A percentile compares a stretch with the other conserved stretches of the same genome.
These are phyloP conservation scores for Drosophila peninsularis DNA, from an alignment of 2,888 invertebrate species.

Conservation along the genomic window DNA sequence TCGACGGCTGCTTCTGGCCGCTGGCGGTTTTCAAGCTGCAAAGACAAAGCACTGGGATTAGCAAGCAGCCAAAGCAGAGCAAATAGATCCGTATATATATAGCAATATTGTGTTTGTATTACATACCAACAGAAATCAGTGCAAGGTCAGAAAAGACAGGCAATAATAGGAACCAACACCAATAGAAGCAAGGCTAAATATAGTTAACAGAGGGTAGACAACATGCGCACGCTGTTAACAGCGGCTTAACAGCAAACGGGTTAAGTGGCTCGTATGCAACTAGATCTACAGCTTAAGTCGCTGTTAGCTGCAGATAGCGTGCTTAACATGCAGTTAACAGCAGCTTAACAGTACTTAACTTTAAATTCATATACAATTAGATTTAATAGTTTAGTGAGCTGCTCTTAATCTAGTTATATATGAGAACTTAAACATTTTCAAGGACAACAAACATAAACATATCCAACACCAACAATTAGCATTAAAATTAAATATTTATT, in stretches of 20 bases:
- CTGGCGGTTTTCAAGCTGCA: conserved; percentile 82
- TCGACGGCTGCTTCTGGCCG: conserved; percentile 65
- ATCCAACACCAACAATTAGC: conserved; percentile 1
- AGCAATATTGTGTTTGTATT: conserved; percentile 18
- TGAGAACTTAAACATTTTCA: not conserved
- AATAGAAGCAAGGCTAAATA: conserved; percentile 19
- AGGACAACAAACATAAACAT: not conserved
- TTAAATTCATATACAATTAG: too few species aligned
- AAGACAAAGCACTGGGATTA: conserved; percentile 28
- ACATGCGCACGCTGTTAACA: conserved; percentile 21
- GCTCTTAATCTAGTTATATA: not conserved
- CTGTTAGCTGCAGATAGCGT: not conserved
- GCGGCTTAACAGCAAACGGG: conserved; percentile 17
- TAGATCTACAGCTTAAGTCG: not conserved
- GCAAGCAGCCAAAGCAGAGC: not conserved
- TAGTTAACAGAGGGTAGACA: conserved; percentile 11
- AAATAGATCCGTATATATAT: not conserved
- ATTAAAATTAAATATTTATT: not conserved
- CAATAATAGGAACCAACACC: conserved; percentile 45
- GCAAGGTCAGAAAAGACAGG: conserved; percentile 23
- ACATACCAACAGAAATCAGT: conserved; percentile 47
- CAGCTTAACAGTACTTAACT: not conserved
- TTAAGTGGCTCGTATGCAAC: not conserved
- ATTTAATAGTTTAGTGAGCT: too few species aligned
- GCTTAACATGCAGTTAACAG: not conserved